These are phyloP conservation scores for Lasiurus cinereus DNA, from an alignment of 2,113 vertebrate species.

Conservation along the genomic window DNA sequence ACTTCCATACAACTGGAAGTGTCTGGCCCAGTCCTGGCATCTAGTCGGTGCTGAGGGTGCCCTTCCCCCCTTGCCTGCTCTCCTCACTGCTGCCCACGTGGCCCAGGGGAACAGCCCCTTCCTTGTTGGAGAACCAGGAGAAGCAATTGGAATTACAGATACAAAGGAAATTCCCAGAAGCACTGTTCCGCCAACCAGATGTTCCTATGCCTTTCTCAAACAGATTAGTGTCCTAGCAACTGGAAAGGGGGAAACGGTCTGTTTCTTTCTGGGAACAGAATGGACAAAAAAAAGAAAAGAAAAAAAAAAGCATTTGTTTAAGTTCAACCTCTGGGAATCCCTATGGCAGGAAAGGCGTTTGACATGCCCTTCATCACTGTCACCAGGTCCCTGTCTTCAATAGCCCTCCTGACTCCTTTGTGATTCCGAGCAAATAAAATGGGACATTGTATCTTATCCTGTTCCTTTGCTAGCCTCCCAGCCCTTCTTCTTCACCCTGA, in stretches of 20 bases:
- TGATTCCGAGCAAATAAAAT: not conserved
- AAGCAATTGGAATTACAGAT: not conserved
- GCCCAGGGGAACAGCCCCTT: too few species aligned
- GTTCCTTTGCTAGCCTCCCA: not conserved
- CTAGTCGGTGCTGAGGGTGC: not conserved
- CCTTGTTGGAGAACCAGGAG: not conserved
- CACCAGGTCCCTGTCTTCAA: not conserved
- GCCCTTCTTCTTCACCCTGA: not conserved
- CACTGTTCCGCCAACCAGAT: not conserved
- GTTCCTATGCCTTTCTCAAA: conserved; percentile 39
- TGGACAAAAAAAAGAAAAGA: conserved; percentile 29
- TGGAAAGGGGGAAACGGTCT: not conserved
- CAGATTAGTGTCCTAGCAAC: conserved; percentile 69
- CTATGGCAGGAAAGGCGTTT: not conserved
- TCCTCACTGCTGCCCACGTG: not conserved
- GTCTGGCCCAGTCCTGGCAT: not conserved
- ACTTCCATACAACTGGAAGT: accelerated
- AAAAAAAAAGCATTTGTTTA: not conserved
- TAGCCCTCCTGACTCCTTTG: not conserved
- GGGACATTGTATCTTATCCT: not conserved
- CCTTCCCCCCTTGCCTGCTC: not conserved
- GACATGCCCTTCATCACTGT: accelerated
- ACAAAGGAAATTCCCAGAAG: conserved; percentile 29
- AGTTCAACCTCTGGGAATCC: not conserved
- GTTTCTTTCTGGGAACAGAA: conserved; percentile 30